Percentiles rank a stretch among this genome's conserved stretches.
Evolutionary conservation across 2,113 vertebrate genomes (phyloP).

Genomic region (Brachyhypopomus occidentalis): DNA sequence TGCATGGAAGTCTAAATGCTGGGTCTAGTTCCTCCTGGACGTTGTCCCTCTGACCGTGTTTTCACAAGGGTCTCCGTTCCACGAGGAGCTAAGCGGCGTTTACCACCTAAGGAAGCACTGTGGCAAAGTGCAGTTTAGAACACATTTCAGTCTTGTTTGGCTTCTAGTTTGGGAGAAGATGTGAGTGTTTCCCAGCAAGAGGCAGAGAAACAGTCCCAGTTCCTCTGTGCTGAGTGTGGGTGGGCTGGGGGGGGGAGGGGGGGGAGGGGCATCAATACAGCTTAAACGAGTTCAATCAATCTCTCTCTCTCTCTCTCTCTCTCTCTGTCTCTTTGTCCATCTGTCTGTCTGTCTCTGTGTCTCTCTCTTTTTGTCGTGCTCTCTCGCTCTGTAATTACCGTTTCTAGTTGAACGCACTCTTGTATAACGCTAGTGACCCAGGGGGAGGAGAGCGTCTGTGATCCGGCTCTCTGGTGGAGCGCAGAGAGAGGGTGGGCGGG

Average conservation of each 20-base stretch:
- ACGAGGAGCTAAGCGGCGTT: no score
- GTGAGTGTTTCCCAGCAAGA: not conserved
- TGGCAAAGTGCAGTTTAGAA: no score
- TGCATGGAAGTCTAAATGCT: no score
- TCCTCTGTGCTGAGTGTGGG: not conserved
- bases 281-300: no score
- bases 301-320: not conserved
- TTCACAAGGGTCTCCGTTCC: no score
- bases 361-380: constrained; percentile 9
- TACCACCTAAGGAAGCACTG: no score
- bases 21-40: no score
- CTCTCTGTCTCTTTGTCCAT: not conserved
- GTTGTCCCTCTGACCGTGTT: no score
- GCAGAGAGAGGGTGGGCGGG: not conserved
- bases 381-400: not conserved
- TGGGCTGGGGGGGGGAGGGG: no score
- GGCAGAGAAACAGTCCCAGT: not conserved
- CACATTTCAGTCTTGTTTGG: not conserved
- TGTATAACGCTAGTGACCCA: constrained; percentile 19
- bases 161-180: not conserved
- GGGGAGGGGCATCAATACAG: no score
- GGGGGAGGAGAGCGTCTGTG: not conserved
- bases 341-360: not conserved
- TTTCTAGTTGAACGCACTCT: constrained; percentile 30
- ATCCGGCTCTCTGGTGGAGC: not conserved